Conservation (phyloP, 2,113 vertebrate genomes). For the Sorex fumeus region DNA sequence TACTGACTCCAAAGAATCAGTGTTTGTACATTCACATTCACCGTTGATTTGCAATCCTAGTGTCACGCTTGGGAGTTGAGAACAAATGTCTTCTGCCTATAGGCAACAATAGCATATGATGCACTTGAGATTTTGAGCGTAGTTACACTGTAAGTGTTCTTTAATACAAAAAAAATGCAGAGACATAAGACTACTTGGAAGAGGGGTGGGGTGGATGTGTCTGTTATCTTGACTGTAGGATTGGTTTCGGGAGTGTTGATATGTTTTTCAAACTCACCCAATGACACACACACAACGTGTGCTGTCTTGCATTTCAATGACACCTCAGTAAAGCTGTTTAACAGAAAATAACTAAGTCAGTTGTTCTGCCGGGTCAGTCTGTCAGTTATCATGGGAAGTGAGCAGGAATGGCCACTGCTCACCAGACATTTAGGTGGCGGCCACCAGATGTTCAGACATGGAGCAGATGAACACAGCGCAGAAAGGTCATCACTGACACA, state of each 20-base stretch:
- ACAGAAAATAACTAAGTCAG: neutral
- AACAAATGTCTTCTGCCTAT: neutral
- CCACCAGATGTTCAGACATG: neutral
- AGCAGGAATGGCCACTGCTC: neutral
- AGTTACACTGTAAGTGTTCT: neutral
- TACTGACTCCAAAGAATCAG: neutral
- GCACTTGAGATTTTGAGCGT: neutral
- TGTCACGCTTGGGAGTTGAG: slow-evolving; percentile 1
- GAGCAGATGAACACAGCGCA: rapidly evolving
- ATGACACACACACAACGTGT: neutral
- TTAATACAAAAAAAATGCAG: neutral
- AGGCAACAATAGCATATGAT: neutral
- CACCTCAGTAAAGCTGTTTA: neutral
- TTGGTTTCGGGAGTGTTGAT: neutral
- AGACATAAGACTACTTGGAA: neutral
- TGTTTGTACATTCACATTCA: neutral
- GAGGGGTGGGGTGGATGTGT: no score
- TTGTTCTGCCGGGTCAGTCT: neutral
- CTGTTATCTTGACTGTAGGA: neutral
- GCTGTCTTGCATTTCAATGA: neutral
- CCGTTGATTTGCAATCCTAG: neutral
- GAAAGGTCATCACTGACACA: neutral
- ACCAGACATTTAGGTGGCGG: neutral
- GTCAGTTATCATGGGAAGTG: neutral
- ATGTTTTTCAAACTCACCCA: neutral